phyloP scores from a whole-genome alignment of 2,797 vertebrate species.

The Xyrichtys novacula region DNA sequence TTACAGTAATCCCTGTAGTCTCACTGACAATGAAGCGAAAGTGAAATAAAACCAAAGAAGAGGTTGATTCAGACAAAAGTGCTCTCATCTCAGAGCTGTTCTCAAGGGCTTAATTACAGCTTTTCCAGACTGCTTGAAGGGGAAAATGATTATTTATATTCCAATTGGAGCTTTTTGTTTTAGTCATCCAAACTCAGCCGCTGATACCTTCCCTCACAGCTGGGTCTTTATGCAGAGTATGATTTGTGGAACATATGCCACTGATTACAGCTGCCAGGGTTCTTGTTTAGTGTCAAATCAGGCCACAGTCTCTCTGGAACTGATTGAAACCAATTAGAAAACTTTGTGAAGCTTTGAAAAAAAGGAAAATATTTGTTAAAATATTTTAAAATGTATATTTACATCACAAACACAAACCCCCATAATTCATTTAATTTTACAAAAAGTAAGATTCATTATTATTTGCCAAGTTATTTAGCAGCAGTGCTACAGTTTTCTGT shows the following conservation, averaged over 20 bases:
- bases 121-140: not conserved
- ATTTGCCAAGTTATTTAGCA: not conserved
- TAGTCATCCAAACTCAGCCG: not conserved
- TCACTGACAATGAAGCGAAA: not conserved
- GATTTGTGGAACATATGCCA: conserved; percentile 6
- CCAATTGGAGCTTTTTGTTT: conserved; percentile 4
- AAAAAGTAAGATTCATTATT: not conserved
- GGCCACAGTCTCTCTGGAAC: conserved; percentile 1
- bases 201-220: not conserved
- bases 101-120: conserved; percentile 5
- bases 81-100: not conserved
- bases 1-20: not conserved
- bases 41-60: not conserved
- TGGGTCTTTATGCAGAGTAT: not conserved
- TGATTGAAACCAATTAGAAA: not conserved
- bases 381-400: not conserved
- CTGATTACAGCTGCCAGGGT: not conserved
- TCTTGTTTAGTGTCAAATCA: not conserved
- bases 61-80: not conserved
- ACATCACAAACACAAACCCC: not conserved
- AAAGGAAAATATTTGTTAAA: not conserved
- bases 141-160: conserved; percentile 5
- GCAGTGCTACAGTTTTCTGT: too few species aligned
- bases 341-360: not conserved
- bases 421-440: not conserved